These are phyloP conservation scores for Lasioglossum malachurum DNA, from an alignment of 2,888 invertebrate genomes.

Conservation along the genomic window DNA sequence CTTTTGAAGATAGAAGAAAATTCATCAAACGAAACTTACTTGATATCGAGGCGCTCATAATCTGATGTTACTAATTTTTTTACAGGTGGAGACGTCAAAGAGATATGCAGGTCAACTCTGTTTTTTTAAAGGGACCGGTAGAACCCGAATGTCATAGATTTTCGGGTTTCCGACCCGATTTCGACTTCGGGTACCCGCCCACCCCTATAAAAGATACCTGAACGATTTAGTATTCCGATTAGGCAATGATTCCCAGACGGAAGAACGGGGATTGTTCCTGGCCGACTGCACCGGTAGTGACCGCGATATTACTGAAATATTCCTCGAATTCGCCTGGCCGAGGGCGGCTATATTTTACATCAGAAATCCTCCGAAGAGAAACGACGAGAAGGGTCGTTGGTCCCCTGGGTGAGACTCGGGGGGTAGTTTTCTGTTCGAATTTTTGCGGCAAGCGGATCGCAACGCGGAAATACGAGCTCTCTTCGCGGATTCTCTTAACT, in stretches of 20 bases:
- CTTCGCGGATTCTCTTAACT: constrained; percentile 42
- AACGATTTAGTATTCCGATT: constrained; percentile 12
- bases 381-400: constrained; percentile 13
- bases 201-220: background rate
- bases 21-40: too few relatives aligned
- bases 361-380: constrained; percentile 30
- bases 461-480: constrained; percentile 6
- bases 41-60: too few relatives aligned
- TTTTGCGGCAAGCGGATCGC: constrained; percentile 47
- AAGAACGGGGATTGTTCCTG: background rate
- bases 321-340: background rate
- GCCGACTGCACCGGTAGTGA: constrained; percentile 14
- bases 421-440: constrained; percentile 48
- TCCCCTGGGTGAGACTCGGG: background rate
- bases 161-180: too few relatives aligned
- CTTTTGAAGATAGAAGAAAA: too few relatives aligned
- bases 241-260: background rate
- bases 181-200: too few relatives aligned
- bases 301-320: constrained; percentile 34
- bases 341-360: constrained; percentile 19
- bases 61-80: too few relatives aligned
- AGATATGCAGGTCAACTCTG: too few relatives aligned
- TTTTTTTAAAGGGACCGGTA: too few relatives aligned
- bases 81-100: too few relatives aligned
- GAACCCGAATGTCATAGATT: too few relatives aligned